These are phyloP conservation scores for Ridgeia piscesae DNA, from an alignment of 1,140 invertebrate species.

Conservation along the genomic window DNA sequence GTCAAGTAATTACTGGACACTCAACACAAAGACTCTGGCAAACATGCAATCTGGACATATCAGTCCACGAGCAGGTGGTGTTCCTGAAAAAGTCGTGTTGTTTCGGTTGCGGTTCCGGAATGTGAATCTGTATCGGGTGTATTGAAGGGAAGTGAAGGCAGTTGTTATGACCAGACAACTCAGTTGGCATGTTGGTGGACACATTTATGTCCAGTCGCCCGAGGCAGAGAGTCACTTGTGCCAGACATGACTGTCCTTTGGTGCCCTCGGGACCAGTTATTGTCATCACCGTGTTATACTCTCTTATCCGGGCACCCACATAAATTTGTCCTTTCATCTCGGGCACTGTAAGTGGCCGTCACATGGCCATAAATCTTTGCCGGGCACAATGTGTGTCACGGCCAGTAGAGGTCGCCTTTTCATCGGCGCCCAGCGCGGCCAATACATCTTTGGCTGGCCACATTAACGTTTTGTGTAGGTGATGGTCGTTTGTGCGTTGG, in stretches of 20 bases:
- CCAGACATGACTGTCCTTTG: background rate
- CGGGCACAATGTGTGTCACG: background rate
- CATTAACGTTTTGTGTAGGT: background rate
- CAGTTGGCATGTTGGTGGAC: background rate
- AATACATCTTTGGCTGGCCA: background rate
- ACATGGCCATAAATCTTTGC: background rate
- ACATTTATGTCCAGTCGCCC: background rate
- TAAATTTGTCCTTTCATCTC: background rate
- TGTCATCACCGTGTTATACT: background rate
- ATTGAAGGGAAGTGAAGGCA: background rate
- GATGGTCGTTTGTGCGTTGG: background rate
- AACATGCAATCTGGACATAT: background rate
- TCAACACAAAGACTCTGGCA: background rate
- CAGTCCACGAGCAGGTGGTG: background rate
- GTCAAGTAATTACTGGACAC: background rate
- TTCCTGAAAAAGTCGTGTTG: background rate
- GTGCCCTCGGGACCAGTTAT: background rate
- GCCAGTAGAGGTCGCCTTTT: background rate
- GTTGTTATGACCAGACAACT: background rate
- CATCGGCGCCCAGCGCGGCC: background rate
- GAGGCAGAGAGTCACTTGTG: background rate
- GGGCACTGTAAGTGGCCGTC: background rate
- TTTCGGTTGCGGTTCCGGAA: background rate
- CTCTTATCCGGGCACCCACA: background rate
- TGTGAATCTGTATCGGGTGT: background rate